phyloP scores from a whole-genome alignment of 2,888 invertebrate genomes.

The Macropis europaea region DNA sequence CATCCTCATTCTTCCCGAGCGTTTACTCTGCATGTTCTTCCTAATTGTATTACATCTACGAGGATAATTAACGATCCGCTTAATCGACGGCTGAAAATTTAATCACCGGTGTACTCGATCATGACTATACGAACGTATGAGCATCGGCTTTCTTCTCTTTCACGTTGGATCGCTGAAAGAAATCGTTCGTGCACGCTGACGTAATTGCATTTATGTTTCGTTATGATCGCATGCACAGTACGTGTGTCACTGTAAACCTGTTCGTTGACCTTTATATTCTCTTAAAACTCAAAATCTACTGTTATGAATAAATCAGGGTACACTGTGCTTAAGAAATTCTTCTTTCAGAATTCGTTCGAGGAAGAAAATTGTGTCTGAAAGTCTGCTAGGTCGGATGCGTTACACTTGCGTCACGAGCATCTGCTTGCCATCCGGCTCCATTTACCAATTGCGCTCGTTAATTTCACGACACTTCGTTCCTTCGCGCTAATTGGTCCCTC shows the following conservation, averaged over 20 bases:
- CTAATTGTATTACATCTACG: neutral
- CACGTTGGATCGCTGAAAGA: conserved; percentile 15
- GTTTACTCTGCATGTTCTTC: neutral
- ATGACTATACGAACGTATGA: neutral
- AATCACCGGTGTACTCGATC: conserved; percentile 9
- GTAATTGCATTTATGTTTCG: conserved; percentile 33
- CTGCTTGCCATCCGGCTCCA: conserved; percentile 56
- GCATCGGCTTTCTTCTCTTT: conserved; percentile 6
- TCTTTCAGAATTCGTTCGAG: no score
- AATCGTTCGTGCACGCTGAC: conserved; percentile 39
- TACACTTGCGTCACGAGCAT: conserved; percentile 41
- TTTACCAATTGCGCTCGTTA: conserved; percentile 63
- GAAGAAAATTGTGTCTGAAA: no score
- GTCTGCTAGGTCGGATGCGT: conserved; percentile 12
- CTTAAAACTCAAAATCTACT: no score
- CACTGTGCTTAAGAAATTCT: no score
- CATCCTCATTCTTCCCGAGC: no score
- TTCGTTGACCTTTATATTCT: conserved; percentile 4
- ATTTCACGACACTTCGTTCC: conserved; percentile 52
- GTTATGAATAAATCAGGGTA: no score
- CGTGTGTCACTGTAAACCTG: conserved; percentile 16
- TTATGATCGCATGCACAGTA: conserved; percentile 17
- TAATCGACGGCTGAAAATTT: conserved; percentile 18
- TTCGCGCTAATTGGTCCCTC: conserved; percentile 52
- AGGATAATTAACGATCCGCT: neutral